Evolutionary conservation across 2,888 invertebrate species (phyloP), one percentile per base, ranked within the genome.

Genomic region (Drosophila parthenogenetica): DNA sequence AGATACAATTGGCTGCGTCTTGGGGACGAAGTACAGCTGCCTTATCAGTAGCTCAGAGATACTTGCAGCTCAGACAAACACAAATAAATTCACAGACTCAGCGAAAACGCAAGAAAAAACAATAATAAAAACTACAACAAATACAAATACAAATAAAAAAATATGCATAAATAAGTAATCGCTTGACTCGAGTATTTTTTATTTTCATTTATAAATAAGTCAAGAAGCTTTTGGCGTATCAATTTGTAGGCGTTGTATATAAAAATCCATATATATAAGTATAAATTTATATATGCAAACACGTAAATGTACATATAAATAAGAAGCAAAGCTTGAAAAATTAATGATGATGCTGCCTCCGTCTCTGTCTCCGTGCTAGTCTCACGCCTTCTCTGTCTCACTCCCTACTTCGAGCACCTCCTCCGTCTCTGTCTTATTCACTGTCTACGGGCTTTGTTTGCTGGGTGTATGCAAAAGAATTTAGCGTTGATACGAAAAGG

Each of bases 221-320:
- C 59, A 54, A 70, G 40, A 68, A 35, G 35, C 35, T 68, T 29
- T 54, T 54, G 66, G 50, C 57, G 57, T 69, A 67, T 66, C 50
- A 67, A 62, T 69, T 69, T 61, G 69, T 69, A 66, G 69, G 69
- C 69, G 69, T 66, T 49, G 3, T 32, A 61, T 51, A 51, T 42
- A 16, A 5, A 29, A 25, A 45, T 32, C 8, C 5, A 37, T 49
- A 35, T 17, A 25, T 40, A 35, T 35, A 35, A 13, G 8, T 62
- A 8, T 48, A 32, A 35, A 29, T 32, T 16, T 43, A 53, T 61
- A 58, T 14, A 53, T 62, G 49, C n/a, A 29, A 22, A 22, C 5
- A 22, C 22, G 22, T 29, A 29, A 29, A 8, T 29, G 7, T 7
- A 29, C 8, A 29, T 29, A 29, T 29, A 13, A 17, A 14, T 35